Conservation (phyloP, 1,140 invertebrate genomes). For the Lasioglossum baleicum region DNA sequence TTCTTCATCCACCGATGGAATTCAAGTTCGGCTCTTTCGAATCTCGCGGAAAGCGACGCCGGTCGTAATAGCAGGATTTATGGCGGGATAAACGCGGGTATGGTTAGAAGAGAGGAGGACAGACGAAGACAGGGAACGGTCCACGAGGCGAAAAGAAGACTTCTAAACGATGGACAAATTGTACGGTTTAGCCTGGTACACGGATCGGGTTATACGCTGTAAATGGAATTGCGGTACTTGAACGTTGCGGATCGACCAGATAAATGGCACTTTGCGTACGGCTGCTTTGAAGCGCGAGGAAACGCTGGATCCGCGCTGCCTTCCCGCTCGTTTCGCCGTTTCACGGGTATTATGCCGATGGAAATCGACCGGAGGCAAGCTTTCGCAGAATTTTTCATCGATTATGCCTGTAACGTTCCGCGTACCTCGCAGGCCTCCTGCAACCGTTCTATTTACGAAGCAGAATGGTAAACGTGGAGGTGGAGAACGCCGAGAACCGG, state of each 20-base stretch:
- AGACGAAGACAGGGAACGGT: too few species aligned
- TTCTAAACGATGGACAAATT: constrained; percentile 32
- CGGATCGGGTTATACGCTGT: constrained; percentile 7
- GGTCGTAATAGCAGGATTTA: constrained; percentile 41
- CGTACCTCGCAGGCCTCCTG: too few species aligned
- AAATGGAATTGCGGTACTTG: constrained; percentile 37
- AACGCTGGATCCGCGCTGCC: too few species aligned
- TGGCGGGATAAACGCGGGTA: constrained; percentile 35
- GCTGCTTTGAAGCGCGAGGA: too few species aligned
- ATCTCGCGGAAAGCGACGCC: constrained; percentile 27
- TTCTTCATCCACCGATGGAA: constrained; percentile 37
- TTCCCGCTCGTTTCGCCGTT: too few species aligned
- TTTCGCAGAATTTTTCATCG: too few species aligned
- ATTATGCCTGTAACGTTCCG: too few species aligned
- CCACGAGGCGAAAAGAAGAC: neutral
- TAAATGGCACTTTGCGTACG: constrained; percentile 15
- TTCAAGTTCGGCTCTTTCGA: constrained; percentile 25
- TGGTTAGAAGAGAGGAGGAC: neutral
- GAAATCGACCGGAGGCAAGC: too few species aligned
- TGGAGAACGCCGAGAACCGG: too few species aligned
- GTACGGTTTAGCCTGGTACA: constrained; percentile 22
- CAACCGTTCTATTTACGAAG: too few species aligned
- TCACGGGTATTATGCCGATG: too few species aligned
- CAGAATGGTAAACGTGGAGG: too few species aligned
- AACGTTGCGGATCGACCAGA: constrained; percentile 26